These are phyloP conservation scores for Halotydeus destructor DNA, from an alignment of 1,140 invertebrate genomes.

Conservation along the genomic window DNA sequence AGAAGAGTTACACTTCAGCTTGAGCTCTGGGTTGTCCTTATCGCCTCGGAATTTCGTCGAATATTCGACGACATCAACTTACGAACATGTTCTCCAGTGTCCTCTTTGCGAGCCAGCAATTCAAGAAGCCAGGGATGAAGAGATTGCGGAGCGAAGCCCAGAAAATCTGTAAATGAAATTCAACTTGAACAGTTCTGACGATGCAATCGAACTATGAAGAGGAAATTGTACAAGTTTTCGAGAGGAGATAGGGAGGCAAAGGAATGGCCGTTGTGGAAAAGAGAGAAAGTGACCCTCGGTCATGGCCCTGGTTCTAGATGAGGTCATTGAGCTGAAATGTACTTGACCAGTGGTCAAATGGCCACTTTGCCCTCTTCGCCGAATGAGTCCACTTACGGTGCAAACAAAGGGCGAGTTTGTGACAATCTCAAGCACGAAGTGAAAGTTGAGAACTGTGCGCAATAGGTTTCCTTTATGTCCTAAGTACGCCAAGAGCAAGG, in stretches of 20 bases:
- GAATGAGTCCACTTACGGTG: slow-evolving; percentile 54
- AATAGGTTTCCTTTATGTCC: slow-evolving; percentile 96
- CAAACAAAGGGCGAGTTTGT: slow-evolving; percentile 85
- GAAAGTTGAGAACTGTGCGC: slow-evolving; percentile 78
- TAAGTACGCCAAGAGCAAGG: slow-evolving; percentile 80
- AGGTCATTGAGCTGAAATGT: too few species aligned
- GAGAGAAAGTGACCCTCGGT: too few species aligned
- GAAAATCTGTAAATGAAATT: slow-evolving; percentile 43
- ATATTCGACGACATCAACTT: too few species aligned
- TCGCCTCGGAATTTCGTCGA: too few species aligned
- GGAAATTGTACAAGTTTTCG: not conserved
- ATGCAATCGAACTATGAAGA: not conserved
- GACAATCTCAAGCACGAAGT: slow-evolving; percentile 81
- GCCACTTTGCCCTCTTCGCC: too few species aligned
- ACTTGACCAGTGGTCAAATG: too few species aligned
- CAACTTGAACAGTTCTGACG: not conserved
- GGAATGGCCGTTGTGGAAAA: not conserved
- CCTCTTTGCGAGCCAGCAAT: slow-evolving; percentile 92
- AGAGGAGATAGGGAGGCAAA: not conserved
- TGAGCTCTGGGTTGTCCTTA: too few species aligned
- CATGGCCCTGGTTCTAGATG: too few species aligned
- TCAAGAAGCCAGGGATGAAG: slow-evolving; percentile 91
- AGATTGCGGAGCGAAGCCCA: slow-evolving; percentile 68
- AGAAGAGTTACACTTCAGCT: too few species aligned
- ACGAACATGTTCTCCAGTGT: slow-evolving; percentile 96